phyloP scores from a whole-genome alignment of 2,113 vertebrate genomes.

The Cnemophilus loriae region DNA sequence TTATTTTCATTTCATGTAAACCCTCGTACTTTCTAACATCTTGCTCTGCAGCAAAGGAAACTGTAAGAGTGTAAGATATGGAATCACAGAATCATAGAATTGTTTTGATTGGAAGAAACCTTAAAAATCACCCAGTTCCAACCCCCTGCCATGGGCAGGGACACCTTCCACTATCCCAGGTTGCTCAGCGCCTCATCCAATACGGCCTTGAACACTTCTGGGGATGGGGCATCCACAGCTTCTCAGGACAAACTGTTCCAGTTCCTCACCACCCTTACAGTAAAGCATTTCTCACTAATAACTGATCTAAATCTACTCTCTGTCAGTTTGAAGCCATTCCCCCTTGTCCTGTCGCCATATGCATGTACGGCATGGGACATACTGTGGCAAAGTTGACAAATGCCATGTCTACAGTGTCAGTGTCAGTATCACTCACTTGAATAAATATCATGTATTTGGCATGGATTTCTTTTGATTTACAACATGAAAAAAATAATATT shows the following conservation, averaged over 20 bases:
- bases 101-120: background rate
- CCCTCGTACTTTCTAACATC: background rate
- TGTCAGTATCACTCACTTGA: background rate
- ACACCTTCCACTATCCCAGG: background rate
- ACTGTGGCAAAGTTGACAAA: background rate
- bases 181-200: background rate
- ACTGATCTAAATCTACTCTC: background rate
- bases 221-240: background rate
- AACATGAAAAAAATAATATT: background rate
- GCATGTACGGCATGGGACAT: no score
- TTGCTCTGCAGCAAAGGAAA: background rate
- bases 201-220: background rate
- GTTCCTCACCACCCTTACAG: background rate
- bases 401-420: background rate
- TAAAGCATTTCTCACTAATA: background rate
- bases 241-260: background rate
- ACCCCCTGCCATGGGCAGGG: background rate
- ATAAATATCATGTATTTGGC: background rate
- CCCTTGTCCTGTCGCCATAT: background rate
- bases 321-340: background rate
- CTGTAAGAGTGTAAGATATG: background rate
- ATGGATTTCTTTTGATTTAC: background rate
- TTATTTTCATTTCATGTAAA: background rate
- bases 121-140: background rate
- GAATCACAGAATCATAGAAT: background rate